These are phyloP conservation scores for Elmis aenea DNA, from an alignment of 2,888 invertebrate species.

Conservation along the genomic window DNA sequence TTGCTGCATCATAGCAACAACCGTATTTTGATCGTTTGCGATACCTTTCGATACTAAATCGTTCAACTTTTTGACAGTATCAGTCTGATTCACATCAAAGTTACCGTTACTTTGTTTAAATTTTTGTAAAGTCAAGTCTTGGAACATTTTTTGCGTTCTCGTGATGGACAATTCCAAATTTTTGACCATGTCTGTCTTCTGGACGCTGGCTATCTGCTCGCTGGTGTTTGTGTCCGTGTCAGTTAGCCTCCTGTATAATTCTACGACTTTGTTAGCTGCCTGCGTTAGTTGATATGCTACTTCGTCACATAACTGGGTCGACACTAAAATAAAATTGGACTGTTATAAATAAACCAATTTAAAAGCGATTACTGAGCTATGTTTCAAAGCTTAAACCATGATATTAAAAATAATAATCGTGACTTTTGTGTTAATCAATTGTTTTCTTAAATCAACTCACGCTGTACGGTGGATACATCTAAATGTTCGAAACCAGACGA, in stretches of 20 bases:
- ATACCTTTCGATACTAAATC: constrained; percentile 41
- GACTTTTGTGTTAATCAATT: not conserved
- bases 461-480: constrained; percentile 49
- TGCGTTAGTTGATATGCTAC: constrained; percentile 58
- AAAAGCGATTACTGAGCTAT: constrained; percentile 11
- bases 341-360: constrained; percentile 1
- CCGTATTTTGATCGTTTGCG: constrained; percentile 48
- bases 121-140: constrained; percentile 46
- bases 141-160: constrained; percentile 55
- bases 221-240: constrained; percentile 44
- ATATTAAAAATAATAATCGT: constrained; percentile 8
- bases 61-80: constrained; percentile 50
- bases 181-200: constrained; percentile 49
- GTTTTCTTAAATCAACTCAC: constrained; percentile 46
- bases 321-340: constrained; percentile 47
- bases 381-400: constrained; percentile 2
- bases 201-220: constrained; percentile 28
- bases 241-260: constrained; percentile 61
- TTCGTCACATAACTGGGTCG: constrained; percentile 58
- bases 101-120: constrained; percentile 40
- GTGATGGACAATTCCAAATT: constrained; percentile 55
- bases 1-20: constrained; percentile 58
- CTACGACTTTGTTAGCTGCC: constrained; percentile 66
- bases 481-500: constrained; percentile 35
- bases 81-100: constrained; percentile 47